Evolutionary conservation across 2,888 invertebrate genomes (phyloP), one percentile per base, ranked within the genome.

Genomic region (Lasioglossum villosulum): DNA sequence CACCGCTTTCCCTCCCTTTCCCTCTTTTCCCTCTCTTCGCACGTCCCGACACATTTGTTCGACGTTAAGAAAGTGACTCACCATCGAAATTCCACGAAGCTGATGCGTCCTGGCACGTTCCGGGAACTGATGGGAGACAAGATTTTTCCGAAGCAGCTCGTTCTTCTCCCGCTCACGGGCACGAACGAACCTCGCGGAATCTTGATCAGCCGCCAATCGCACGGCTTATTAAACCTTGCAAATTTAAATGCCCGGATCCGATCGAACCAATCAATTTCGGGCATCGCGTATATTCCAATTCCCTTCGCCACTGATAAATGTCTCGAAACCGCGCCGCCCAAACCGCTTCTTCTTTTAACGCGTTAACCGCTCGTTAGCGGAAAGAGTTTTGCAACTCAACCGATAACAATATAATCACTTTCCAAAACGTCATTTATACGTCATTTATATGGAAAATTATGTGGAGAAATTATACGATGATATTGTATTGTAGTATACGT

Each of bases 11-110:
- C n/a, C 8, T 23, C 42, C 70, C 34, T 5, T 34, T 73, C 80
- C 70, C 37, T 56, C 70, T 63, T 56, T 73, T 59, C 78, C 80
- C 81, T 70, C 88, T 86, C 87, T 84, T 87, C 87, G 87, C 87
- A 87, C 87, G 89, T 89, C 88, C 90, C 86, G 82, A 84, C 91
- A 92, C 91, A 92, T 93, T 93, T 93, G 93, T 92, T 90, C 90
- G 87, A 92, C 89, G 90, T 92, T 90, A 90, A 89, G 87, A 84
- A 88, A 90, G 86, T 86, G 89, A 89, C 86, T 90, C 87, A 83
- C 90, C 90, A 84, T 89, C 90, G 91, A 92, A 90, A 91, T 90
- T 91, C 87, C 84, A 82, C 87, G 84, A 78, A 89, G 90, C 90
- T 90, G 90, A 92, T 91, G 90, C 88, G 86, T 80, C 79, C 86